phyloP scores from a whole-genome alignment of 2,888 invertebrate genomes.

The Tridacna crocea region DNA sequence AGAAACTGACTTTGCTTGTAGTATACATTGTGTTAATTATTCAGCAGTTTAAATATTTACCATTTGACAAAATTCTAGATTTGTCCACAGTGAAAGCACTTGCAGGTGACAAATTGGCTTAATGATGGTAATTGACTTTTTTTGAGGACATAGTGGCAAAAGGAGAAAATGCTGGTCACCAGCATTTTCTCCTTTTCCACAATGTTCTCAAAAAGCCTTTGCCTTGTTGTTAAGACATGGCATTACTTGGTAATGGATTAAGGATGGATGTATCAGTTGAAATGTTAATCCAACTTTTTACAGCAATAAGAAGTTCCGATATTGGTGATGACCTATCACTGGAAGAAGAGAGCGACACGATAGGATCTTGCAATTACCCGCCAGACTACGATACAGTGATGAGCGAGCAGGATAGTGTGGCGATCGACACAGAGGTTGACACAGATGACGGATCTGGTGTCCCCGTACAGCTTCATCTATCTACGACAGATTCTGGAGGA shows the following conservation, averaged over 20 bases:
- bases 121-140: too few species aligned
- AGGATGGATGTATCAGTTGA: neutral
- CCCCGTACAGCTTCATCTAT: conserved; percentile 52
- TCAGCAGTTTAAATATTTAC: too few species aligned
- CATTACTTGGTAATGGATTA: neutral
- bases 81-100: too few species aligned
- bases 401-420: conserved; percentile 56
- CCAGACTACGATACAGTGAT: conserved; percentile 56
- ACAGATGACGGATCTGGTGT: conserved; percentile 50
- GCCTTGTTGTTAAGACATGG: neutral
- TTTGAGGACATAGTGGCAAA: neutral
- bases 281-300: neutral
- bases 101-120: too few species aligned
- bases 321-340: conserved; percentile 27
- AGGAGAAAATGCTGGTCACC: conserved; percentile 1
- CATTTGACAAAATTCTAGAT: too few species aligned
- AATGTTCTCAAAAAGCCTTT: neutral
- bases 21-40: too few species aligned
- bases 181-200: neutral
- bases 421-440: conserved; percentile 60
- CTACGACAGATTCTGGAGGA: conserved; percentile 66
- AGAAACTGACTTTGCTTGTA: too few species aligned
- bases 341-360: conserved; percentile 31
- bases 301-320: conserved; percentile 25
- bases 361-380: conserved; percentile 28